Evolutionary conservation across 2,797 vertebrate genomes (phyloP).

Genomic region (Diplodus sargus): DNA sequence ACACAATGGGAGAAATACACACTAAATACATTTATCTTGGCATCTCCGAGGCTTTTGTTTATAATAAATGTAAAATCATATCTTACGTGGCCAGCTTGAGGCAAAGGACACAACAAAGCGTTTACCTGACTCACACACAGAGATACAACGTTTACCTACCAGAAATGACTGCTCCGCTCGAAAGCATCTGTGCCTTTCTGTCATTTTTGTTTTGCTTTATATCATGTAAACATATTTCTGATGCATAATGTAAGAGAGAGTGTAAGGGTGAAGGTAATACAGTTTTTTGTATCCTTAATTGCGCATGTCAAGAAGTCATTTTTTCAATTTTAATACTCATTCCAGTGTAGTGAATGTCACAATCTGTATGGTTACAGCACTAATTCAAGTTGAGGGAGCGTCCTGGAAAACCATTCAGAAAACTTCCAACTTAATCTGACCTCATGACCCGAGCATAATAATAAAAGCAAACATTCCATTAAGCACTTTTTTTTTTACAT

Average conservation of each 20-base stretch:
- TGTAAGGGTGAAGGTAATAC: background rate
- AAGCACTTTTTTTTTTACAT: conserved; percentile 15
- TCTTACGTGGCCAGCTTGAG: background rate
- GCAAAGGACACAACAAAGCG: background rate
- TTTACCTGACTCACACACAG: background rate
- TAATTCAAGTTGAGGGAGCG: background rate
- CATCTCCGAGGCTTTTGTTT: conserved; percentile 1
- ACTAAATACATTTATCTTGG: conserved; percentile 35
- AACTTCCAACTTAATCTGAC: background rate
- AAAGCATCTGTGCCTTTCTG: background rate
- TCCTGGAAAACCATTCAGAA: background rate
- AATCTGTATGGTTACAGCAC: background rate
- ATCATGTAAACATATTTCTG: background rate
- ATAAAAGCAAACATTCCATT: background rate
- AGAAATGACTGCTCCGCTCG: background rate
- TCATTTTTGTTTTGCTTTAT: conserved; percentile 16
- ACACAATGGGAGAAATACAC: conserved; percentile 31
- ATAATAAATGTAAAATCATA: conserved; percentile 10
- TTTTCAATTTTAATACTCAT: background rate
- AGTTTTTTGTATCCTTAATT: conserved; percentile 19
- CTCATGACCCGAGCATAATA: conserved; percentile 23
- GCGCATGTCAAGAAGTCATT: background rate
- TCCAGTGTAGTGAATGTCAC: background rate
- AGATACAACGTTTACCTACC: background rate
- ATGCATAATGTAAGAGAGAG: conserved; percentile 1